A percentile compares a stretch with the other conserved stretches of the same genome.
Conservation (phyloP, 2,797 vertebrate genomes). For the Sebastes cheni region DNA sequence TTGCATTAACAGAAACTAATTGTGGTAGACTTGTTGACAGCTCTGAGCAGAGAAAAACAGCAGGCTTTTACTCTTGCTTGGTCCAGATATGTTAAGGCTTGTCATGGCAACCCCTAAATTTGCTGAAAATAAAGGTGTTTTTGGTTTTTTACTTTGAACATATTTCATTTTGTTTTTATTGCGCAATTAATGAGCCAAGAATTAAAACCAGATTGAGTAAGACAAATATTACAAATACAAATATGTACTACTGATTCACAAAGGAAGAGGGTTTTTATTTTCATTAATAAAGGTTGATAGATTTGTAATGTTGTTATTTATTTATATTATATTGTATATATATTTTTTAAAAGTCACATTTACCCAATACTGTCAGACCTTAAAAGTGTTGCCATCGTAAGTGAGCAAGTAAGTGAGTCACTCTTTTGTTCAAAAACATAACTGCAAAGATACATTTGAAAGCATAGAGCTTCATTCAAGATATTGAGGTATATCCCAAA, state of each 20-base stretch:
- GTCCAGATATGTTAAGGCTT: background rate
- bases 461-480: background rate
- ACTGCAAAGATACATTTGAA: background rate
- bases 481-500: background rate
- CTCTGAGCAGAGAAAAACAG: background rate
- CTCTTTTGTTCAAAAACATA: background rate
- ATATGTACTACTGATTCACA: background rate
- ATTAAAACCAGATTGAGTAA: background rate
- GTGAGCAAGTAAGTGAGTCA: background rate
- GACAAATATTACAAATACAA: background rate
- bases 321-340: background rate
- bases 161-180: background rate
- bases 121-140: background rate
- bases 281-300: background rate
- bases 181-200: background rate
- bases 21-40: background rate
- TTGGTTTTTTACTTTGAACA: background rate
- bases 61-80: background rate
- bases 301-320: background rate
- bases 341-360: no score
- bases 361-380: background rate
- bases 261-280: background rate
- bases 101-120: no score
- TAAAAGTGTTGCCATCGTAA: background rate
- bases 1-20: constrained; percentile 10